phyloP scores from a whole-genome alignment of 2,797 vertebrate genomes.

The Streptopelia turtur region DNA sequence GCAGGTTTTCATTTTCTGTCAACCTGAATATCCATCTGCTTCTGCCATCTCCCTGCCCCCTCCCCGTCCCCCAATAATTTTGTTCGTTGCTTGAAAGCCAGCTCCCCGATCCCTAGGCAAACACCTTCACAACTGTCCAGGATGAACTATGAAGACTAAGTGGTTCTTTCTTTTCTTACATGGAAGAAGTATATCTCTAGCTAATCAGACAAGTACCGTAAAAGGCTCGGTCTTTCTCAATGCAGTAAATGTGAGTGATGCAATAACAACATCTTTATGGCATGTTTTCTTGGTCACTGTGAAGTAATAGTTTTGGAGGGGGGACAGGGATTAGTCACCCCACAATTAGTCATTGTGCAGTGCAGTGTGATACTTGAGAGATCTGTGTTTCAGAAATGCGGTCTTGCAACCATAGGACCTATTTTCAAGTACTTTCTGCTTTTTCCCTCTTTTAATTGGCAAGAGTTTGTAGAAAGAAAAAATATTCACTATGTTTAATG shows the following conservation, averaged over 20 bases:
- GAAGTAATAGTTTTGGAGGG: slow-evolving; percentile 55
- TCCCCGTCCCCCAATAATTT: too few species aligned
- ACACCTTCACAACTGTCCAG: background rate
- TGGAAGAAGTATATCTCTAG: background rate
- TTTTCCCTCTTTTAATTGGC: background rate
- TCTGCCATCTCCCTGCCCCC: background rate
- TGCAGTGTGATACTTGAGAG: slow-evolving; percentile 36
- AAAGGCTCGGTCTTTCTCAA: slow-evolving; percentile 21
- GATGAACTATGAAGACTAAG: background rate
- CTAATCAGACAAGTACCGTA: background rate
- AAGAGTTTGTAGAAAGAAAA: background rate
- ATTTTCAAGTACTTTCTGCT: slow-evolving; percentile 29
- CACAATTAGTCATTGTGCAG: slow-evolving; percentile 53
- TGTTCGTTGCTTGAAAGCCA: background rate
- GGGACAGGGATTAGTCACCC: slow-evolving; percentile 64
- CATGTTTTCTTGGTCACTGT: slow-evolving; percentile 49
- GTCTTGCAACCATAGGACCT: background rate
- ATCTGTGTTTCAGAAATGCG: slow-evolving; percentile 44
- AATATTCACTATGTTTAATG: background rate
- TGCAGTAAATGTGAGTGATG: slow-evolving; percentile 15
- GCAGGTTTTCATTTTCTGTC: slow-evolving; percentile 71
- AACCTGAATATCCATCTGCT: slow-evolving; percentile 55
- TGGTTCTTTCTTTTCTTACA: background rate
- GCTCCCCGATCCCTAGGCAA: background rate
- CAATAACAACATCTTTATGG: slow-evolving; percentile 53